Conservation (phyloP, 1,140 invertebrate species). For the Chelonus insularis region DNA sequence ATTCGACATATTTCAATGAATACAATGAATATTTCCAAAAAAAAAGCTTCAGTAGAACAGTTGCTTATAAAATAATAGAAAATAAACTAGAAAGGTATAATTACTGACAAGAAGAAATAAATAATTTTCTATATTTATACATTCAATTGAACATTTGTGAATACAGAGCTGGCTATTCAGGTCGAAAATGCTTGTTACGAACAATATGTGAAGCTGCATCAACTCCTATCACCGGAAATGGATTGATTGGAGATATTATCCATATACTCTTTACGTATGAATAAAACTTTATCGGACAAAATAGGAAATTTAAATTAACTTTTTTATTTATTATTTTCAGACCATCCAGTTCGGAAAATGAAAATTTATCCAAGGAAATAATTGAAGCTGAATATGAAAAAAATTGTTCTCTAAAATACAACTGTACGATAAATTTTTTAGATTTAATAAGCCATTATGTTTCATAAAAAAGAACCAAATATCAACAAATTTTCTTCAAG, state of each 20-base stretch:
- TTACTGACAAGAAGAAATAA: conserved; percentile 19
- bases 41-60: conserved; percentile 43
- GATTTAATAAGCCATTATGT: conserved; percentile 42
- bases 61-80: conserved; percentile 45
- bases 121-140: conserved; percentile 1
- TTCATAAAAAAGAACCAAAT: not conserved
- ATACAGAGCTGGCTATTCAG: conserved; percentile 49
- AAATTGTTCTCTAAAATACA: conserved; percentile 49
- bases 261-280: conserved; percentile 57
- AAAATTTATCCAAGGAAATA: conserved; percentile 48
- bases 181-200: conserved; percentile 48
- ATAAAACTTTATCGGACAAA: conserved; percentile 26
- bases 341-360: conserved; percentile 52
- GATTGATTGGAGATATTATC: conserved; percentile 55
- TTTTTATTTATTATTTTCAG: conserved; percentile 41
- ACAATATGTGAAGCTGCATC: conserved; percentile 54
- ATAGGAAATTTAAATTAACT: not conserved
- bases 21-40: conserved; percentile 35
- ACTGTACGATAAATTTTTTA: conserved; percentile 55
- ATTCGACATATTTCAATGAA: conserved; percentile 34
- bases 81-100: conserved; percentile 50
- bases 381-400: conserved; percentile 50
- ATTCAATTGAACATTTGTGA: conserved; percentile 5
- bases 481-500: too few species aligned
- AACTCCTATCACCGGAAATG: conserved; percentile 48